phyloP scores from a whole-genome alignment of 1,140 invertebrate species.

The Listronotus oregonensis region DNA sequence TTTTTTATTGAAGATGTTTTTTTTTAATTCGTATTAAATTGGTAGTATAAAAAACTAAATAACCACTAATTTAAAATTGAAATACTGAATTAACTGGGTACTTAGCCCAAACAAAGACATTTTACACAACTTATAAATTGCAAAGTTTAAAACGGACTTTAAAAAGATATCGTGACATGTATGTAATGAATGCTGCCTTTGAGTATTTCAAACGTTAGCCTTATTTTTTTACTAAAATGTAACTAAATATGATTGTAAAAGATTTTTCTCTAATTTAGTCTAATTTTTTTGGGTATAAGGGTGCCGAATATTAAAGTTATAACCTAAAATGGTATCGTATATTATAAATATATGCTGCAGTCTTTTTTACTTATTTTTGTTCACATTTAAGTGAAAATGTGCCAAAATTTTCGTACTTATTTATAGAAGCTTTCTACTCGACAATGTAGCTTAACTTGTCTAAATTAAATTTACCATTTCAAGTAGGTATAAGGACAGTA shows the following conservation, averaged over 20 bases:
- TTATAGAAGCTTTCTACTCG: constrained; percentile 27
- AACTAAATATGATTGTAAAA: constrained; percentile 5
- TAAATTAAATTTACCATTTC: constrained; percentile 6
- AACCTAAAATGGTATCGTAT: constrained; percentile 30
- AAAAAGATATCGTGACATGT: too few species aligned
- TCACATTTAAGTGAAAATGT: constrained; percentile 33
- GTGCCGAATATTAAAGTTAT: constrained; percentile 30
- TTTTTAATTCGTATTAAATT: too few species aligned
- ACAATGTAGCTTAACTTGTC: constrained; percentile 20
- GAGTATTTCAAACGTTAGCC: constrained; percentile 4
- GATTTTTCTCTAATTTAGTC: neutral
- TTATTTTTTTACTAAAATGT: neutral
- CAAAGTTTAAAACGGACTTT: too few species aligned
- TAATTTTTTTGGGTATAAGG: constrained; percentile 19
- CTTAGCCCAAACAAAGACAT: too few species aligned
- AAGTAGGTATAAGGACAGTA: constrained; percentile 3
- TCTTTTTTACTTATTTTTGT: constrained; percentile 34
- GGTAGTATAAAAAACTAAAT: too few species aligned
- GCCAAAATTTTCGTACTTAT: constrained; percentile 29
- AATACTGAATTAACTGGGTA: too few species aligned
- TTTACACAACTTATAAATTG: too few species aligned
- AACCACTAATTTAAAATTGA: too few species aligned
- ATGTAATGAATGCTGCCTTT: constrained; percentile 1
- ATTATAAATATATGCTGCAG: constrained; percentile 36
- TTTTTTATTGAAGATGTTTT: too few species aligned